A percentile compares a stretch with the other conserved stretches of the same genome.
These are phyloP conservation scores for Gryllus longicercus DNA, from an alignment of 2,888 invertebrate genomes.

Conservation along the genomic window DNA sequence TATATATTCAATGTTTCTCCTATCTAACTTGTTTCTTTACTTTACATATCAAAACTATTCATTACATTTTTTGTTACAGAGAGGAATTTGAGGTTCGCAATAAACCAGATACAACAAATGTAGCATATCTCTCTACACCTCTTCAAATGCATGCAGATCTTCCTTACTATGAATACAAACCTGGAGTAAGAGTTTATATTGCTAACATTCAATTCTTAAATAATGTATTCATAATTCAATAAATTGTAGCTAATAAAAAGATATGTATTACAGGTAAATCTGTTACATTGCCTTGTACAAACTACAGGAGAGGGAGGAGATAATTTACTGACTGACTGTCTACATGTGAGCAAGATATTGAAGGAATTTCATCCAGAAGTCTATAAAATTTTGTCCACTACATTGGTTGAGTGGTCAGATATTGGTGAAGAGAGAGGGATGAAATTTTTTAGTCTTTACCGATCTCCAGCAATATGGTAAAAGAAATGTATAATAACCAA, in stretches of 20 bases:
- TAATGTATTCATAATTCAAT: not conserved
- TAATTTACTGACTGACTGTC: constrained; percentile 65
- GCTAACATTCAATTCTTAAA: not conserved
- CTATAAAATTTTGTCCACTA: constrained; percentile 57
- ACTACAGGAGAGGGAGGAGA: constrained; percentile 61
- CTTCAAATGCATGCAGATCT: constrained; percentile 72
- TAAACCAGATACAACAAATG: constrained; percentile 67
- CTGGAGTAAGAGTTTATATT: constrained; percentile 53
- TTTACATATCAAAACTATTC: too few relatives aligned
- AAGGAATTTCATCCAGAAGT: constrained; percentile 53
- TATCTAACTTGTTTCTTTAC: too few relatives aligned
- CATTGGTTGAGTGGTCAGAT: constrained; percentile 69
- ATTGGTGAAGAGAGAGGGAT: constrained; percentile 62
- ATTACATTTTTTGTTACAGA: constrained; percentile 43
- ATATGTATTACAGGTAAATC: constrained; percentile 50
- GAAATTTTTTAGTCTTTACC: constrained; percentile 60
- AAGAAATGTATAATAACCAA: too few relatives aligned
- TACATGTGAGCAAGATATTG: constrained; percentile 61
- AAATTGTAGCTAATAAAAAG: not conserved
- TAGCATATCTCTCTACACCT: constrained; percentile 65
- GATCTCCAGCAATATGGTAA: constrained; percentile 62
- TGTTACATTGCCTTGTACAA: constrained; percentile 69
- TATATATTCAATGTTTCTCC: too few relatives aligned
- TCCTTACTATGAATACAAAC: constrained; percentile 72
- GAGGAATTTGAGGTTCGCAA: constrained; percentile 64